Evolutionary conservation across 1,140 invertebrate genomes (phyloP).

Genomic region (Platyura marginata): DNA sequence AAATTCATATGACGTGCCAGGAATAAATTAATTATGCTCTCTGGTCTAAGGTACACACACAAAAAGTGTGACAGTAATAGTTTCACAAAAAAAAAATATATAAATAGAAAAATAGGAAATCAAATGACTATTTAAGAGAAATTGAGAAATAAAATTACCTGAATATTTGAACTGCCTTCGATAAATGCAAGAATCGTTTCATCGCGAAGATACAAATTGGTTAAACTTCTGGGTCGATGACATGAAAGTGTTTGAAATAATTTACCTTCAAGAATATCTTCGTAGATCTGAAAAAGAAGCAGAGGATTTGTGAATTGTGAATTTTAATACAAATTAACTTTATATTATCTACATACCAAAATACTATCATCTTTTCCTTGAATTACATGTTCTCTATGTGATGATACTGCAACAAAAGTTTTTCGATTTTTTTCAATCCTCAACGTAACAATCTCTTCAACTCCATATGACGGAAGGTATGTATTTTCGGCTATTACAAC

Average conservation of each 20-base stretch:
- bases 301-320: too few relatives aligned
- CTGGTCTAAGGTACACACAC: too few relatives aligned
- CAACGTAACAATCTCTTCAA: constrained; percentile 6
- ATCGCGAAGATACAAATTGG: constrained; percentile 11
- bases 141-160: neutral
- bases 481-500: neutral
- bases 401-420: constrained; percentile 4
- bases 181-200: constrained; percentile 18
- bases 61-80: too few relatives aligned
- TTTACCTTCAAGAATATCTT: constrained; percentile 8
- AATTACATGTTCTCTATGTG: neutral
- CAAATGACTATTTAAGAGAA: neutral
- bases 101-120: neutral
- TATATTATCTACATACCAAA: neutral
- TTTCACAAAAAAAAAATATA: too few relatives aligned
- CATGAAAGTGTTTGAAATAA: constrained; percentile 16
- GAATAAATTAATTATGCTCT: too few relatives aligned
- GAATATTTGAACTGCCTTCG: constrained; percentile 12
- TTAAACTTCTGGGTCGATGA: constrained; percentile 9
- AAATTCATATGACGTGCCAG: too few relatives aligned
- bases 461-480: neutral
- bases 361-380: constrained; percentile 1
- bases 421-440: constrained; percentile 2
- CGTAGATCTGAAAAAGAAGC: constrained; percentile 2
- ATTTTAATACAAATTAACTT: neutral